Conservation (phyloP, 2,888 invertebrate genomes). For the Dicranocentrus wangi region DNA sequence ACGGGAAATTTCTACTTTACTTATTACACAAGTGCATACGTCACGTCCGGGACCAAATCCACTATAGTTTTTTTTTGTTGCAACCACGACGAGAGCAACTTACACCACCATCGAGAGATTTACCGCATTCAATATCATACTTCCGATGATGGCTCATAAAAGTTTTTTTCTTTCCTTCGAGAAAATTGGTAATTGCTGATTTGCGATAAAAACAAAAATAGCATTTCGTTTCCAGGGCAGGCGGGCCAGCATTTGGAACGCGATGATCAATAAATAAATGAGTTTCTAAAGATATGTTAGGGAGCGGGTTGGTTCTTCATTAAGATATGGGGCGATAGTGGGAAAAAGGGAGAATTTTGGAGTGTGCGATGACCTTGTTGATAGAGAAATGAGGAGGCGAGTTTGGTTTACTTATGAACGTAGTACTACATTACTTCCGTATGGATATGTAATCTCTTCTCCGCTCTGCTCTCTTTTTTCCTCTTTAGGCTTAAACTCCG, state of each 20-base stretch:
- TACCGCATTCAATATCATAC: too few species aligned
- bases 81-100: too few species aligned
- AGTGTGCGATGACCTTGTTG: slow-evolving; percentile 3
- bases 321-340: background rate
- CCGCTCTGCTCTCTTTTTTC: too few species aligned
- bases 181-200: slow-evolving; percentile 5
- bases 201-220: background rate
- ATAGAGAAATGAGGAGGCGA: background rate
- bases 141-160: background rate
- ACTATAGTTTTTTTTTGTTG: too few species aligned
- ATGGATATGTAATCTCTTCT: too few species aligned
- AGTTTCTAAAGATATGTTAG: background rate
- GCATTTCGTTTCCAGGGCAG: background rate
- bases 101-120: too few species aligned
- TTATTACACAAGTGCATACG: too few species aligned
- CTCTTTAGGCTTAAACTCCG: slow-evolving; percentile 65
- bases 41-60: too few species aligned
- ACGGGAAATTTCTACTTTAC: too few species aligned
- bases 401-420: background rate
- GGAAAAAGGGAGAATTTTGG: background rate
- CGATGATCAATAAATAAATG: slow-evolving; percentile 2
- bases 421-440: too few species aligned
- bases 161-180: background rate
- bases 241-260: too few species aligned
- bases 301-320: background rate